Evolutionary conservation across 2,113 vertebrate species (phyloP).

Genomic region (Gopherus evgoodei): DNA sequence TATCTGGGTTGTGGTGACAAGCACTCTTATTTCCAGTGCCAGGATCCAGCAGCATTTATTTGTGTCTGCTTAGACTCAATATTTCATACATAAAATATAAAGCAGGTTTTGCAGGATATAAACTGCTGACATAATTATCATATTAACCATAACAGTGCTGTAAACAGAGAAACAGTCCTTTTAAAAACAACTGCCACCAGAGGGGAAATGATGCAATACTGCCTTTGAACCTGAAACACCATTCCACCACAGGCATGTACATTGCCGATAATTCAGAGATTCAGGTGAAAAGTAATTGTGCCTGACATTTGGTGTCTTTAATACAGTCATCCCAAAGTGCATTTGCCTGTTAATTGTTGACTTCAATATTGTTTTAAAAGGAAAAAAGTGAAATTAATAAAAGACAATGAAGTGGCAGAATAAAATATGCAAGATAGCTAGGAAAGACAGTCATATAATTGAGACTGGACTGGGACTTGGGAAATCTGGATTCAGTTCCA

Average conservation of each 20-base stretch:
- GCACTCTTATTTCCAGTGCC: neutral
- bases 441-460: neutral
- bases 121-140: neutral
- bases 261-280: accelerated
- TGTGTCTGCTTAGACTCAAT: neutral
- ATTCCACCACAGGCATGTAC: neutral
- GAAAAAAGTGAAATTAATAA: neutral
- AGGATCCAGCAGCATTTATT: neutral
- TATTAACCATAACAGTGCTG: accelerated
- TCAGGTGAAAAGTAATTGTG: neutral
- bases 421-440: neutral
- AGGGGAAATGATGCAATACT: neutral
- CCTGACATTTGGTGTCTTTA: accelerated
- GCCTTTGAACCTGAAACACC: neutral
- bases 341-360: accelerated
- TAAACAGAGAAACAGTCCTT: neutral
- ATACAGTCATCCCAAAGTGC: accelerated
- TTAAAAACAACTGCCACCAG: neutral
- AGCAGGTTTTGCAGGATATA: neutral
- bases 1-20: neutral
- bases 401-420: neutral
- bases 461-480: neutral
- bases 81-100: neutral
- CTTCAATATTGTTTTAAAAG: neutral
- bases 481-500: neutral